These are phyloP conservation scores for Petrocephalus sullivani DNA, from an alignment of 2,797 vertebrate genomes.

Conservation along the genomic window DNA sequence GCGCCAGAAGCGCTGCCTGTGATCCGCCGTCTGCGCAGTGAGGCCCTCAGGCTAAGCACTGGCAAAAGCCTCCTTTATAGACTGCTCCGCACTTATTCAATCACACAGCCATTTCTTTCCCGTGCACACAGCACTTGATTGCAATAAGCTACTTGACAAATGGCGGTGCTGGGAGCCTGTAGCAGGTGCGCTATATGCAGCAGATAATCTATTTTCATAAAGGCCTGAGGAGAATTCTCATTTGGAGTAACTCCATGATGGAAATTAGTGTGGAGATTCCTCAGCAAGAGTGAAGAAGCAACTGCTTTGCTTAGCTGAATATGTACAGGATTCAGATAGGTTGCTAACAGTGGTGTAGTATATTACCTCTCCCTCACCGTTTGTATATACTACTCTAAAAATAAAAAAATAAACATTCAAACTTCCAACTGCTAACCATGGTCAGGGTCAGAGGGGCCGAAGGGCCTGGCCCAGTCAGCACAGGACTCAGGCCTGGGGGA, in stretches of 20 bases:
- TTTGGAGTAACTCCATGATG: constrained; percentile 44
- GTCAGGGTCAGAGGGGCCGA: background rate
- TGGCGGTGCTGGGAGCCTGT: constrained; percentile 36
- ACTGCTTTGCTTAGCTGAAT: constrained; percentile 26
- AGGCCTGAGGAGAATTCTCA: constrained; percentile 48
- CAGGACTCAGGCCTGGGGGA: background rate
- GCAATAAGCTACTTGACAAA: constrained; percentile 58
- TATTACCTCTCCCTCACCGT: background rate
- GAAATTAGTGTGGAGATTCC: constrained; percentile 51
- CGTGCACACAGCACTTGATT: constrained; percentile 49
- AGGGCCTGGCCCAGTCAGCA: background rate
- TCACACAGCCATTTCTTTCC: constrained; percentile 51
- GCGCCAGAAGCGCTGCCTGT: constrained; percentile 45
- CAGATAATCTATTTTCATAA: constrained; percentile 61
- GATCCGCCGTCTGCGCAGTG: constrained; percentile 40
- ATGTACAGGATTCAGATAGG: background rate
- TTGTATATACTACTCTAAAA: background rate
- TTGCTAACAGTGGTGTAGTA: background rate
- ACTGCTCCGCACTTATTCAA: constrained; percentile 54
- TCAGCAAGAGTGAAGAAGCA: constrained; percentile 38
- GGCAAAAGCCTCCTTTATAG: constrained; percentile 52
- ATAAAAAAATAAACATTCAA: background rate
- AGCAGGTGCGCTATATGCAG: constrained; percentile 50
- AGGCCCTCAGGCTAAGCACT: constrained; percentile 49
- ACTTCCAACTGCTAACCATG: background rate